Percentiles rank a stretch among this genome's conserved stretches.
These are phyloP conservation scores for Sminthurides aquaticus DNA, from an alignment of 2,888 invertebrate genomes.

Conservation along the genomic window DNA sequence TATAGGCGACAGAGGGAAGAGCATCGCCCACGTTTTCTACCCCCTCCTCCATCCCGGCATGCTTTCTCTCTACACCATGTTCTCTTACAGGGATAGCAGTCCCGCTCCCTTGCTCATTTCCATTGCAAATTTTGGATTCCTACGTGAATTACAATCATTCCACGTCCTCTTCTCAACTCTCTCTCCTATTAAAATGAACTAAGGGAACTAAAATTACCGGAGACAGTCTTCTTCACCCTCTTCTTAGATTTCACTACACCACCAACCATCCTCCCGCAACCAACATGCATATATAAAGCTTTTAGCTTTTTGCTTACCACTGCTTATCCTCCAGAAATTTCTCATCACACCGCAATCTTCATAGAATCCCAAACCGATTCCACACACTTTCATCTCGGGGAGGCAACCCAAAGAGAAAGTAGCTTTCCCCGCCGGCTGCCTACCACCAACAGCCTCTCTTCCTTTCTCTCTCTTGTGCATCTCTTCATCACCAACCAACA, in stretches of 20 bases:
- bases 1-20: too few relatives aligned
- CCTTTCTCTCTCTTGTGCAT: too few relatives aligned
- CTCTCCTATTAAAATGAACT: neutral
- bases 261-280: neutral
- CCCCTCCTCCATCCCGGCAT: too few relatives aligned
- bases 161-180: slow-evolving; percentile 3
- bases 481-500: too few relatives aligned
- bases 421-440: too few relatives aligned
- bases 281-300: neutral
- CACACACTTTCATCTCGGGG: too few relatives aligned
- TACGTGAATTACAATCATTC: slow-evolving; percentile 39
- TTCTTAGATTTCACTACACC: neutral
- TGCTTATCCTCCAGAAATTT: neutral
- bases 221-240: neutral
- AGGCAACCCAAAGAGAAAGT: too few relatives aligned
- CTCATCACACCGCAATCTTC: neutral
- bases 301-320: neutral
- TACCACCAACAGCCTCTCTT: too few relatives aligned
- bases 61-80: too few relatives aligned
- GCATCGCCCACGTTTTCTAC: too few relatives aligned
- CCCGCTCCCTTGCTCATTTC: slow-evolving; percentile 33
- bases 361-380: too few relatives aligned
- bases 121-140: slow-evolving; percentile 37
- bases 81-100: too few relatives aligned
- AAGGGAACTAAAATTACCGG: neutral